Percentiles rank a stretch among this genome's conserved stretches.
These are phyloP conservation scores for Gymnodraco acuticeps DNA, from an alignment of 2,797 vertebrate genomes.

Conservation along the genomic window DNA sequence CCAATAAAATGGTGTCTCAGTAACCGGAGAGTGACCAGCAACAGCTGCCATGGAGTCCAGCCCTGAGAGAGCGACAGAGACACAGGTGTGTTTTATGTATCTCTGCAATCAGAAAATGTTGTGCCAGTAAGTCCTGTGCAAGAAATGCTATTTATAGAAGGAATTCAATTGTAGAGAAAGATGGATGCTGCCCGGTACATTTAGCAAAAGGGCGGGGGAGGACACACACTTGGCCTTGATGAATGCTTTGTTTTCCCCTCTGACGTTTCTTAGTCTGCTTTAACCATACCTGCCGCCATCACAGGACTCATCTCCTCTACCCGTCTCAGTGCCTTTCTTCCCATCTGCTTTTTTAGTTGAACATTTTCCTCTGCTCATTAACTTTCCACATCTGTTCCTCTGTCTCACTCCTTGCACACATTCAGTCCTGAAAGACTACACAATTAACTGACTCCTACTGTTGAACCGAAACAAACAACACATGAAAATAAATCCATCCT, in stretches of 20 bases:
- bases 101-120: constrained; percentile 66
- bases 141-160: constrained; percentile 81
- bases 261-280: constrained; percentile 16
- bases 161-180: constrained; percentile 72
- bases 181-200: constrained; percentile 57
- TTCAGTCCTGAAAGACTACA: constrained; percentile 35
- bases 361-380: constrained; percentile 58
- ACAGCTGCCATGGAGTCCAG: constrained; percentile 56
- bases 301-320: not conserved
- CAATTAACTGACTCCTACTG: constrained; percentile 30
- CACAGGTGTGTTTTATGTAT: constrained; percentile 32
- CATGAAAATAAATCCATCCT: constrained; percentile 22
- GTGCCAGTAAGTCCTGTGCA: constrained; percentile 63
- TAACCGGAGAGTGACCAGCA: constrained; percentile 39
- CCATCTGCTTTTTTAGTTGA: constrained; percentile 39
- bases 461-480: constrained; percentile 37
- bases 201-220: constrained; percentile 52
- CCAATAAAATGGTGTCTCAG: constrained; percentile 39
- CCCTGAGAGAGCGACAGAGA: constrained; percentile 1
- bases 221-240: constrained; percentile 62
- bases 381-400: constrained; percentile 59
- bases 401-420: constrained; percentile 14
- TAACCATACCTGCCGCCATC: constrained; percentile 27
- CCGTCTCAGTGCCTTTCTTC: constrained; percentile 20
- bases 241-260: constrained; percentile 57